These are phyloP conservation scores for Pristionchus maxplancki DNA, from an alignment of 2,888 invertebrate genomes.

Conservation along the genomic window DNA sequence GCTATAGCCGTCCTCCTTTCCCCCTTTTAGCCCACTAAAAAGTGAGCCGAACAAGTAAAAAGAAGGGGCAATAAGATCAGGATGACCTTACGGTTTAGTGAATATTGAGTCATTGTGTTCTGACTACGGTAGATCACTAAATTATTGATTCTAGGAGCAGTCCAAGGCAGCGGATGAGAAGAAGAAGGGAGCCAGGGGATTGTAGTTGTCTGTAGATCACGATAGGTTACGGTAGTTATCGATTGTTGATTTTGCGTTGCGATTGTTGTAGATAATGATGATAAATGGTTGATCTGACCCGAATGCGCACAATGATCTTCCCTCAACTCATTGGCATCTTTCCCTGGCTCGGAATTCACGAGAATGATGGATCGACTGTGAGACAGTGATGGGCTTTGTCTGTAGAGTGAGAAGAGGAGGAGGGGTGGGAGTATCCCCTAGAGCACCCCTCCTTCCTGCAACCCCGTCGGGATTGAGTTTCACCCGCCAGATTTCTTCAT, in stretches of 20 bases:
- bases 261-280: constrained; percentile 31
- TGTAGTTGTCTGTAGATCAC: neutral
- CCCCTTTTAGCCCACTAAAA: constrained; percentile 13
- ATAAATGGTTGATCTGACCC: neutral
- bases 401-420: neutral
- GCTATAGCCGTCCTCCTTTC: neutral
- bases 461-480: constrained; percentile 31
- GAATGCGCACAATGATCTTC: neutral
- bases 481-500: neutral
- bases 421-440: neutral
- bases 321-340: constrained; percentile 15
- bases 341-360: neutral
- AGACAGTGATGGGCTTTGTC: constrained; percentile 45
- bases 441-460: neutral
- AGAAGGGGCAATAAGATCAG: neutral
- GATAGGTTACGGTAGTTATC: constrained; percentile 28
- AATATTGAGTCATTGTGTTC: neutral
- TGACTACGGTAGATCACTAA: neutral
- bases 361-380: constrained; percentile 41
- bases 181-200: constrained; percentile 16
- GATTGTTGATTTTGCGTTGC: constrained; percentile 12
- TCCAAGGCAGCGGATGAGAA: constrained; percentile 15
- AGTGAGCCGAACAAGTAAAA: constrained; percentile 5
- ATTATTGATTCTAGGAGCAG: neutral
- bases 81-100: constrained; percentile 12